Evolutionary conservation across 2,113 vertebrate genomes (phyloP), one percentile per base, ranked within the genome.

Genomic region (Phycodurus eques): DNA sequence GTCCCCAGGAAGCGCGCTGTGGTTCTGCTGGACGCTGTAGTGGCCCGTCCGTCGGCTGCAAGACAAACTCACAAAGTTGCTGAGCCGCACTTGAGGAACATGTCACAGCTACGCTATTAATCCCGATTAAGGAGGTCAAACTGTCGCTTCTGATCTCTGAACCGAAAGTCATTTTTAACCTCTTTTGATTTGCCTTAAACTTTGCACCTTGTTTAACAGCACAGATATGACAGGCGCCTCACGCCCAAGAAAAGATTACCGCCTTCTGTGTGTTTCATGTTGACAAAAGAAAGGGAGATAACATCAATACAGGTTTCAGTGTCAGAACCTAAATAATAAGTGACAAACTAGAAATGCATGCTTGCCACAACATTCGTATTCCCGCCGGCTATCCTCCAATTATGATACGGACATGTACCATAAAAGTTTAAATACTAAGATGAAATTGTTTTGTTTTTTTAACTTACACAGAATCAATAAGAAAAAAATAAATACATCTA

Each of bases 1-100:
- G 75, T 87, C 80, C 2, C 43, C 81, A 42, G 77, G 73, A 6
- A 69, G 82, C 15, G 64, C 2, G 68, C 61, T 81, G 65, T 80
- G 85, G 73, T 68, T 84, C 72, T 86, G 89, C 8, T 85, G 85
- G 35, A 90, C 67, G 9, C 70, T 77, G 78, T 88, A 88, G 33
- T 91, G 84, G 65, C 88, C 88, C 2, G 86, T 77, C 65, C 71
- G 84, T 61, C 84, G 79, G 65, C 87, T 89, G 14, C 5, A 27
- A 70, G 47, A 60, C n/a, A 83, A 8, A 84, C 60, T 79, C 33
- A 9, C 60, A 33, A 53, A 53, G 17, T 53, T 53, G 49, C 7
- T 8, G 51, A 17, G 51, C 1, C 5, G 47, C 1, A 19, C 47
- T 51, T 7, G 47, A 51, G 47, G 4, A 39, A 39, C 35, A 2